A percentile compares a stretch with the other conserved stretches of the same genome.
phyloP scores from a whole-genome alignment of 2,797 vertebrate genomes.

The Manis pentadactyla region DNA sequence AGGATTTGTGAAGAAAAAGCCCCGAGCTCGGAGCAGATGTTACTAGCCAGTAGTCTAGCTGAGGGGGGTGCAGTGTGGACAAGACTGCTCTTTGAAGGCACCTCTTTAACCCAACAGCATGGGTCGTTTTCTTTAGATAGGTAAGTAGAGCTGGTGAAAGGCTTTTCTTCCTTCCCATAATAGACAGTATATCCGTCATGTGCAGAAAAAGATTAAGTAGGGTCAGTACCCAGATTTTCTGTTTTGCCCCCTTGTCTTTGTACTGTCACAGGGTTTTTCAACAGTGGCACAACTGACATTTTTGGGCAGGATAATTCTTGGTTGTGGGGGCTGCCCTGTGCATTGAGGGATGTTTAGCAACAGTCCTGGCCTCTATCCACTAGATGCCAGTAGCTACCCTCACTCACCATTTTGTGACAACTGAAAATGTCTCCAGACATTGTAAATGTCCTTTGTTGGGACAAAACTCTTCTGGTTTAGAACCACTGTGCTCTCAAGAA shows the following conservation, averaged over 20 bases:
- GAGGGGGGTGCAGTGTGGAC: too few species aligned
- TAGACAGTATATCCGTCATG: background rate
- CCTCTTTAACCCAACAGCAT: background rate
- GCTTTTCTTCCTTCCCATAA: background rate
- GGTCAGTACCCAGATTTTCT: background rate
- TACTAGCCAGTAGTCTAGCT: background rate
- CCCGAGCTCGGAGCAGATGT: background rate
- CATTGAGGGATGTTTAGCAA: background rate
- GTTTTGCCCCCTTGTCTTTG: background rate
- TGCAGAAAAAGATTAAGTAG: background rate
- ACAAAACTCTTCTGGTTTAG: background rate
- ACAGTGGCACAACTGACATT: background rate
- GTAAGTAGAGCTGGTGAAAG: slow-evolving; percentile 16
- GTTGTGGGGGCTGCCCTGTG: background rate
- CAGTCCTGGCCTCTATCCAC: background rate
- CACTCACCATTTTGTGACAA: background rate
- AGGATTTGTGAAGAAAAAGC: slow-evolving; percentile 6
- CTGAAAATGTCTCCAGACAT: background rate
- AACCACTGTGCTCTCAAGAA: background rate
- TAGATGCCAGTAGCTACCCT: background rate
- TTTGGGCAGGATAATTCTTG: background rate
- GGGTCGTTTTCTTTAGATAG: background rate
- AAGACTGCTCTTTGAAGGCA: background rate
- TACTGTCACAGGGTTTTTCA: background rate
- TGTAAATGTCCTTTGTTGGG: background rate